These are phyloP conservation scores for Agrenia bidenticulata DNA, from an alignment of 2,888 invertebrate genomes.

Conservation along the genomic window DNA sequence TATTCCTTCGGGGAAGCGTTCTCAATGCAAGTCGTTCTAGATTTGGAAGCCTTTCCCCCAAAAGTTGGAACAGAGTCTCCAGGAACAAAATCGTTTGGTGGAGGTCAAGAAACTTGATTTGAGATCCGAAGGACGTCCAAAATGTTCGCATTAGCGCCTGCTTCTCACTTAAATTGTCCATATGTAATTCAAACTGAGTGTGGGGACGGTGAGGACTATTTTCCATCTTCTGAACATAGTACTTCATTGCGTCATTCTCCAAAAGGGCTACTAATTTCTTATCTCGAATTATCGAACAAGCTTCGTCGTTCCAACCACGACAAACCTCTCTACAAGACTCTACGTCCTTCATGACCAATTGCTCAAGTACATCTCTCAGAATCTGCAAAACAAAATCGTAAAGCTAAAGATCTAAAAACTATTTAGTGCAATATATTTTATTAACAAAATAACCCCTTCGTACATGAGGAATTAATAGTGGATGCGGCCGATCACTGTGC, in stretches of 20 bases:
- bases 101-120: slow-evolving; percentile 32
- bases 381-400: slow-evolving; percentile 31
- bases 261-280: slow-evolving; percentile 33
- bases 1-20: slow-evolving; percentile 10
- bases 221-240: slow-evolving; percentile 27
- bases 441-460: too few species aligned
- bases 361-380: slow-evolving; percentile 28
- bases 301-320: slow-evolving; percentile 33
- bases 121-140: slow-evolving; percentile 31
- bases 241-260: slow-evolving; percentile 27
- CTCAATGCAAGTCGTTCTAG: slow-evolving; percentile 26
- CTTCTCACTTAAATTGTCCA: slow-evolving; percentile 19
- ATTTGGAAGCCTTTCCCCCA: slow-evolving; percentile 27
- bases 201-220: slow-evolving; percentile 31
- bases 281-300: slow-evolving; percentile 23
- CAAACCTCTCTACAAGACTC: slow-evolving; percentile 31
- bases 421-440: too few species aligned
- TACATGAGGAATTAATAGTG: slow-evolving; percentile 38
- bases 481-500: slow-evolving; percentile 23
- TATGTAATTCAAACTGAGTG: slow-evolving; percentile 32
- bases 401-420: neutral
- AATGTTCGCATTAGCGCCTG: slow-evolving; percentile 21
- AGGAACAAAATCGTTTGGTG: slow-evolving; percentile 30
- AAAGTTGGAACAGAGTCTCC: slow-evolving; percentile 23
- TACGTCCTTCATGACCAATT: slow-evolving; percentile 32